Evolutionary conservation across 2,888 invertebrate species (phyloP), one percentile per base, ranked within the genome.

Genomic region (Yponomeuta plumbellus): DNA sequence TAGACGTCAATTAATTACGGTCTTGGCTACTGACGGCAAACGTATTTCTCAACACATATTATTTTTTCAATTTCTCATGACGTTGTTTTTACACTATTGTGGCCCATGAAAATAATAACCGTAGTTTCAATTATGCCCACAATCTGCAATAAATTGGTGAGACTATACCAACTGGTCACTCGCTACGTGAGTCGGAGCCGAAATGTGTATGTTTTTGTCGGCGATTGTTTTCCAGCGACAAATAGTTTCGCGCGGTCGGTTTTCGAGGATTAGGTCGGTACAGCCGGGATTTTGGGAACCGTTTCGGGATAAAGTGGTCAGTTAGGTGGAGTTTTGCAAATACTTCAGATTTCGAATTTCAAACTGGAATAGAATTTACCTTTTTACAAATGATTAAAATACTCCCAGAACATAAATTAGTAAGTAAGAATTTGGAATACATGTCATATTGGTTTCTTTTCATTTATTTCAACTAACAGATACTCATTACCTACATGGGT

Each of bases 141-240:
- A 8, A 58, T 1, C 8, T 1, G 1, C 21, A 58, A 11, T 1
- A 21, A 1, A 11, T 58, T 20, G 58, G 58, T 20, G 21, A 6
- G 58, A n/a, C 58, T 22, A 58, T 20, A 58, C 21, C 20, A 3
- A 22, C 11, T 20, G 58, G 22, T 20, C 21, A 21, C 21, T 58
- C 58, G 58, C 44, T 58, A 58, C 58, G 58, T 58, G 58, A 58
- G 58, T 58, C 8, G 20, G n/a, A 20, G 23, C 34, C 61, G 61
- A 61, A 61, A 26, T 52, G 23, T 61, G 26, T 61, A 34, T 61
- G 61, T 61, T 61, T 61, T 61, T 61, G 61, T 26, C n/a, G 23
- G 22, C n/a, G 23, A 63, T 63, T 63, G 40, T 63, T 63, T 63
- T 44, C 22, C 20, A 21, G 44, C 44, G 63, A 63, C 63, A 63